Evolutionary conservation across 2,888 invertebrate species (phyloP).

Genomic region (Apantesis nais): DNA sequence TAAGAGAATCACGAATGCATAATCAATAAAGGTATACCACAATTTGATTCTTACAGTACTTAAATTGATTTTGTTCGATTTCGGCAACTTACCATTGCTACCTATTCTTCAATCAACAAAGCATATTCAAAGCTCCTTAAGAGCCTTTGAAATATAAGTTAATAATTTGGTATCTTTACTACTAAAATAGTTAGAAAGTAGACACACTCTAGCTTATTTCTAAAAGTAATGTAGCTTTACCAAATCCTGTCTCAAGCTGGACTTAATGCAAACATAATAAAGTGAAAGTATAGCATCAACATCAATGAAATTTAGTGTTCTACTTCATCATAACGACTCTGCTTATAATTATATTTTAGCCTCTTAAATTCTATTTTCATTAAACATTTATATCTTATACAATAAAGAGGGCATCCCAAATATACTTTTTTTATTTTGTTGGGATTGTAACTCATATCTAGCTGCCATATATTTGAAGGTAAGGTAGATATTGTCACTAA

Average conservation of each 20-base stretch:
- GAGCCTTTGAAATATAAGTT: background rate
- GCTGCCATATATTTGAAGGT: slow-evolving; percentile 42
- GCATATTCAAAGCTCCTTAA: background rate
- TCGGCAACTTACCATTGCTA: background rate
- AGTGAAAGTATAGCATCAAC: slow-evolving; percentile 23
- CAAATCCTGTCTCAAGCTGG: slow-evolving; percentile 1
- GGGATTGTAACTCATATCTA: slow-evolving; percentile 26
- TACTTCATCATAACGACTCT: slow-evolving; percentile 38
- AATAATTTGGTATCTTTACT: background rate
- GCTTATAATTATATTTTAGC: slow-evolving; percentile 47
- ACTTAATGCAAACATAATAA: slow-evolving; percentile 14
- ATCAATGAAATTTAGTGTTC: slow-evolving; percentile 30
- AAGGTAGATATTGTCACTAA: slow-evolving; percentile 39
- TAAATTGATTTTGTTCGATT: background rate
- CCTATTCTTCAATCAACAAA: background rate
- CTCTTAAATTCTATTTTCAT: slow-evolving; percentile 43
- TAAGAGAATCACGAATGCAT: background rate
- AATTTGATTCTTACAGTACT: background rate
- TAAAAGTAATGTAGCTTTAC: background rate
- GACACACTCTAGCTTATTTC: background rate
- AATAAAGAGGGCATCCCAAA: slow-evolving; percentile 33
- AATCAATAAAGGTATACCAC: background rate
- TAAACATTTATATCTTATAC: slow-evolving; percentile 36
- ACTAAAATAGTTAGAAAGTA: background rate
- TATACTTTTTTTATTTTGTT: slow-evolving; percentile 21